These are phyloP conservation scores for Macrostomum cliftonense DNA, from an alignment of 2,888 invertebrate species.

Conservation along the genomic window DNA sequence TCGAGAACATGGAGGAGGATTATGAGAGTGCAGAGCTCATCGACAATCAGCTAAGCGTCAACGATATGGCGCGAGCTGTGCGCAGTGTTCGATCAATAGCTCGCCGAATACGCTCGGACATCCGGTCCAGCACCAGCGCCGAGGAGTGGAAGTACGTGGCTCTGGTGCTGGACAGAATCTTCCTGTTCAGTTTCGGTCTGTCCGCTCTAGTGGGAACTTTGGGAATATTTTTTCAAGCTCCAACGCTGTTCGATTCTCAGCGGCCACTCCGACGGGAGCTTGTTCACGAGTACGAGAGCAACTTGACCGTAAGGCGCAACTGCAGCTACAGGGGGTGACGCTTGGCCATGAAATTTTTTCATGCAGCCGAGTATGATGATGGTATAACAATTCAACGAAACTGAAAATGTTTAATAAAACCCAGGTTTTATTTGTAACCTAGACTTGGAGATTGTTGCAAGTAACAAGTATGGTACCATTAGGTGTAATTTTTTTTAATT, in stretches of 20 bases:
- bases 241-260: constrained; percentile 55
- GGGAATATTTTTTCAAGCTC: constrained; percentile 67
- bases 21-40: neutral
- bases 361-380: no score
- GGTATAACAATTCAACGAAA: no score
- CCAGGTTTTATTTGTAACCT: no score
- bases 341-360: no score
- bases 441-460: no score
- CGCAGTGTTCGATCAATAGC: neutral
- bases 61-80: neutral
- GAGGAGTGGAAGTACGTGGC: constrained; percentile 14
- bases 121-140: neutral
- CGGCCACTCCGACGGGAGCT: neutral
- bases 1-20: neutral
- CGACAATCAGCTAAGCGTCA: neutral
- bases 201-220: constrained; percentile 13
- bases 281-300: no score
- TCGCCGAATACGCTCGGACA: neutral
- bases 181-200: constrained; percentile 8
- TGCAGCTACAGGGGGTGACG: no score
- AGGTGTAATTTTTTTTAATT: no score
- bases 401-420: no score
- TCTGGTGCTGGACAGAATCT: constrained; percentile 15
- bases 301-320: no score
- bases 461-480: no score